These are phyloP conservation scores for Heteromyza rotundicornis DNA, from an alignment of 2,888 invertebrate species.

Conservation along the genomic window DNA sequence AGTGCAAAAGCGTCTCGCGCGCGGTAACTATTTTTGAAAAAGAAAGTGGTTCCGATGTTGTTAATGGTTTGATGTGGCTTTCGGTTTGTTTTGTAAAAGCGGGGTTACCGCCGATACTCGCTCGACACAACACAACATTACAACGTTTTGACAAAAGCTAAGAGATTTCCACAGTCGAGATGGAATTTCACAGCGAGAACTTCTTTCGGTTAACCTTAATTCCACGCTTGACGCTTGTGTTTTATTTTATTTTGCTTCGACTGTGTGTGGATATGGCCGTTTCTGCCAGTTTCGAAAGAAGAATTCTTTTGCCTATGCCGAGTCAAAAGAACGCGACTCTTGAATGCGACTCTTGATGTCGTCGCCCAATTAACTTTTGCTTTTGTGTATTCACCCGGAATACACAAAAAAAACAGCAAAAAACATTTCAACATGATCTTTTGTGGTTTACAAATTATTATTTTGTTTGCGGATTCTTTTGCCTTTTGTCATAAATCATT, in stretches of 20 bases:
- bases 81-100: too few relatives aligned
- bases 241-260: background rate
- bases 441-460: background rate
- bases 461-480: slow-evolving; percentile 9
- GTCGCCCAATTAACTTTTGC: slow-evolving; percentile 42
- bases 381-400: slow-evolving; percentile 6
- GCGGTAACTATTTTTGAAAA: too few relatives aligned
- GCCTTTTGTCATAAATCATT: slow-evolving; percentile 25
- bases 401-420: background rate
- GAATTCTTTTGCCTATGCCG: too few relatives aligned
- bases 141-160: too few relatives aligned
- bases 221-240: background rate
- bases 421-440: background rate
- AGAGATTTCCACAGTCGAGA: background rate
- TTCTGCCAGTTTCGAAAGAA: background rate
- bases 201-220: background rate
- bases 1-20: background rate
- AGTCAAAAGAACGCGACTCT: background rate
- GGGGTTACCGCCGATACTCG: too few relatives aligned
- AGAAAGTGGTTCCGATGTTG: slow-evolving; percentile 13
- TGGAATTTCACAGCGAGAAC: background rate
- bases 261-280: too few relatives aligned
- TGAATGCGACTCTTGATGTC: background rate
- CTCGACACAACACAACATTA: too few relatives aligned
- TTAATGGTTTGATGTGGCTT: background rate